Base-by-base conservation (phyloP, 2,888 invertebrate species). In the Coenonympha glycerion region DNA sequence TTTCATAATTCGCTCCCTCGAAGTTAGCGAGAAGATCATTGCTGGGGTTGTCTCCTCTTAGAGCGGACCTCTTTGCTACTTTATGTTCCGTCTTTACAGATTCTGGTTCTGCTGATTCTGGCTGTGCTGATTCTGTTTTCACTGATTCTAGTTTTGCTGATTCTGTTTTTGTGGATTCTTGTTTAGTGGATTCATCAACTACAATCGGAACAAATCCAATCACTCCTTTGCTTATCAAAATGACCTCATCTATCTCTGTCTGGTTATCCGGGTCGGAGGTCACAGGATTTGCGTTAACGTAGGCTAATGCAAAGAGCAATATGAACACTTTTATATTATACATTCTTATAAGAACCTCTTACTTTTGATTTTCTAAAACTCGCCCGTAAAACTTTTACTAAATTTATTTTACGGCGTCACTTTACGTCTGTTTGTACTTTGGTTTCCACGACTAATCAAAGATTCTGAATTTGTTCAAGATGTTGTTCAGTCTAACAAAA, bases 11-110 rank as follows among this genome's bases (percentile, higher is more conserved):
- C 2, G 72, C 62, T 2, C 70, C 75, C 4, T 86, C 84, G n/a
- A 71, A 66, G 42, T 76, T 71, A n/a, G 75, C 73, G 39, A 86
- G 56, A 16, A 87, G 62, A 49, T 84, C 85, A 50, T 76, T 77
- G 57, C 70, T 76, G 0, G 75, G 74, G 51, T 77, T 78, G 47
- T 83, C 83, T 45, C 74, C 79, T 30, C 76, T 69, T 1, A 82
- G 57, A 2, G 70, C 67, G 8, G 82, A 82, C 47, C 87, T 73
- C 63, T 76, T 86, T 24, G 61, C 71, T 9, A 85, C 64, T 49
- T 73, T 71, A 45, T 86, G 86, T 3, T 61, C 61, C 9, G 62
- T 52, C 46, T 56, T 59, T 36, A 68, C 65, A 47, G 65, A 57
- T 31, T 60, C 65, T 48, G 66, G 58, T 30, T 68, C 64, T 2